Base-by-base conservation (phyloP, 2,888 invertebrate genomes). In the Dolomedes plantarius region DNA sequence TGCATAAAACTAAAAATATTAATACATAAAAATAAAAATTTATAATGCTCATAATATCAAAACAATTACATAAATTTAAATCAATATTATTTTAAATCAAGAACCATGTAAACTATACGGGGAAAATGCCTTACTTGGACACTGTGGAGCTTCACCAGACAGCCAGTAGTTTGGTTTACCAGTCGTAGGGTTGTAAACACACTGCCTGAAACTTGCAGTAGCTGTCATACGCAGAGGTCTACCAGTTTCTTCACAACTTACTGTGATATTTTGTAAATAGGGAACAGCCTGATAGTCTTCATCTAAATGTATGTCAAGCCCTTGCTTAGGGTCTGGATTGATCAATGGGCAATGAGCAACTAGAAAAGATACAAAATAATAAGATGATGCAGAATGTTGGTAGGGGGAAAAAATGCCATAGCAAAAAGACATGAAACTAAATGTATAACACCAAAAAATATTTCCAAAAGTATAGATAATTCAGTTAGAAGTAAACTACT, bases 151-250 rank as follows among this genome's bases (percentile, higher is more conserved):
- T 62, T 94, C 93, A 71, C 97, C 97, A 77, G 97, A 86, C 19
- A 90, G 65, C 90, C 90, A 91, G 80, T 91, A 91, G 56, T 90
- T 90, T 1, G 89, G 82, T 90, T 92, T 91, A 91, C 94, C 94
- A 46, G 95, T 94, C 92, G 96, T 96, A 0, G 98, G 98, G 92
- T 98, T 97, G 90, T 97, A 98, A 29, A 97, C 98, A 91, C 98
- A 98, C 91, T 98, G 97, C 87, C 98, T 94, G 91, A 97, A 97
- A 0, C 94, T 93, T 6, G 97, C 94, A 3, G 96, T 95, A 0
- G 96, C 94, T 0, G 97, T 97, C 89, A 95, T 94, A 88, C 96
- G 93, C 9, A 97, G 91, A 75, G 94, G 94, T 87, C 96, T 93
- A 27, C 97, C 97, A 62, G 94, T 93, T 76, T 94, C 94, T 68